phyloP scores from a whole-genome alignment of 2,113 vertebrate genomes.

The Bothrops jararaca region DNA sequence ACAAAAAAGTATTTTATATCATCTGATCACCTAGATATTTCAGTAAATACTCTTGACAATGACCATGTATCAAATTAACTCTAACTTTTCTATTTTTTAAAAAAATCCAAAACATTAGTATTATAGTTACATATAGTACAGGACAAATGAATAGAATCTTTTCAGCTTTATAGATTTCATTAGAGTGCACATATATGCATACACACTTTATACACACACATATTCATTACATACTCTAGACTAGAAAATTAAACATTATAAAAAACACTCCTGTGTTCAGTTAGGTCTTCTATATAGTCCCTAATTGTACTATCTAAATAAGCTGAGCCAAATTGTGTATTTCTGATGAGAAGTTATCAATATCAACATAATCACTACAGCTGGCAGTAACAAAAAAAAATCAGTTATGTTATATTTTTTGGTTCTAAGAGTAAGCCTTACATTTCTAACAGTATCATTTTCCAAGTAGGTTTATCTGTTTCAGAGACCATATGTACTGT shows the following conservation, averaged over 20 bases:
- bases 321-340: not conserved
- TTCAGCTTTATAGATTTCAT: not conserved
- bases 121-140: not conserved
- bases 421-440: not conserved
- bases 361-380: not conserved
- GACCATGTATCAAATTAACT: not conserved
- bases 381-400: not conserved
- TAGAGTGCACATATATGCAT: not conserved
- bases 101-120: not conserved
- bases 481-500: slow-evolving; percentile 2
- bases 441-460: not conserved
- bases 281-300: not conserved
- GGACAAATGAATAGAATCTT: not conserved
- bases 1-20: not conserved
- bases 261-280: not conserved
- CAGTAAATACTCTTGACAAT: not conserved
- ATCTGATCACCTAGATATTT: not conserved
- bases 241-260: slow-evolving; percentile 3
- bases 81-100: not conserved
- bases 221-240: not conserved
- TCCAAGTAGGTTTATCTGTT: slow-evolving; percentile 6
- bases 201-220: not conserved
- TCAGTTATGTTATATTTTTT: not conserved
- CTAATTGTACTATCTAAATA: not conserved
- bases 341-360: not conserved